phyloP scores from a whole-genome alignment of 2,888 invertebrate genomes.

The Cenopis cana region DNA sequence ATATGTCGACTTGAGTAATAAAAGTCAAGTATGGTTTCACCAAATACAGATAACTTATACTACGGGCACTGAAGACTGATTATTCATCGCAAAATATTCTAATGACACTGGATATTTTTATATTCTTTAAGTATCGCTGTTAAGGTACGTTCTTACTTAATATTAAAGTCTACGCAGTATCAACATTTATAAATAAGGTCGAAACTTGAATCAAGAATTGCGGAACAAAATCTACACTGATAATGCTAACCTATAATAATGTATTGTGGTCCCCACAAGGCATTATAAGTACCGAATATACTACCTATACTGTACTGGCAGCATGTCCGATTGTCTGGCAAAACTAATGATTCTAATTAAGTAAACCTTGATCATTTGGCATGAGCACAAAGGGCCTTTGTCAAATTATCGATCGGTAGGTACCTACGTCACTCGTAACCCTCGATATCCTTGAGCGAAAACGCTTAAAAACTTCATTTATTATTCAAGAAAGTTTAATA shows the following conservation, averaged over 20 bases:
- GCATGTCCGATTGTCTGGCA: not conserved
- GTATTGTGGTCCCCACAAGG: too few relatives aligned
- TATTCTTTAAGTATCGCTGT: too few relatives aligned
- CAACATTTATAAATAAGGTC: too few relatives aligned
- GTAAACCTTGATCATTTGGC: not conserved
- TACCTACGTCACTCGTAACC: not conserved
- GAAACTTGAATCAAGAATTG: too few relatives aligned
- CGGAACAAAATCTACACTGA: too few relatives aligned
- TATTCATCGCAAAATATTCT: too few relatives aligned
- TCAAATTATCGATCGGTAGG: slow-evolving; percentile 4
- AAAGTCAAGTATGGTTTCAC: not conserved
- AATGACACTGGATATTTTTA: too few relatives aligned
- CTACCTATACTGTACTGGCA: too few relatives aligned
- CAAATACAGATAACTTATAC: not conserved
- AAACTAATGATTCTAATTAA: not conserved
- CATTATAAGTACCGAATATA: too few relatives aligned
- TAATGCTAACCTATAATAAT: too few relatives aligned
- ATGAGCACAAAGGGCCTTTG: not conserved
- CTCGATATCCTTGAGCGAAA: slow-evolving; percentile 1
- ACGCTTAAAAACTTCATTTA: not conserved
- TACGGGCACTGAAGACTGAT: too few relatives aligned
- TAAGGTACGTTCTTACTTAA: too few relatives aligned
- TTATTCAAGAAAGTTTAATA: slow-evolving; percentile 12
- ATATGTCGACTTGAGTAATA: not conserved
- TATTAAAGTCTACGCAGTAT: not conserved